Conservation (phyloP, 1,140 invertebrate species). For the Caenorhabditis latens region DNA sequence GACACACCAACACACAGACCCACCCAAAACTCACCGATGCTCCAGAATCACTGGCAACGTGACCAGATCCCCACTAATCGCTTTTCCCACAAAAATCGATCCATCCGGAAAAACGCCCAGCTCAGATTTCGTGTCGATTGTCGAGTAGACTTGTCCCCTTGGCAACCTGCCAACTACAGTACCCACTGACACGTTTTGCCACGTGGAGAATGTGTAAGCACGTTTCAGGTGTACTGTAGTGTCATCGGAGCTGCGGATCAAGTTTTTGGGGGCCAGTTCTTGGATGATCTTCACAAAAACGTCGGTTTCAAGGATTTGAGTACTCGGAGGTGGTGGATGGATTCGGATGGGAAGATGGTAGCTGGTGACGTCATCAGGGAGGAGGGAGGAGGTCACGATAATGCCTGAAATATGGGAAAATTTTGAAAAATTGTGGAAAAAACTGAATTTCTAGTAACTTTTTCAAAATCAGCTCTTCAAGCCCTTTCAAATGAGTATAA, state of each 20-base stretch:
- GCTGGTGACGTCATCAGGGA: constrained; percentile 21
- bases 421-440: not conserved
- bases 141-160: constrained; percentile 7
- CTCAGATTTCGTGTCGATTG: not conserved
- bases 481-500: no score
- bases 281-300: constrained; percentile 6
- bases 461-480: not conserved
- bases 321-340: constrained; percentile 11
- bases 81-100: constrained; percentile 38
- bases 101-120: constrained; percentile 36
- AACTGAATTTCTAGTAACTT: no score
- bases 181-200: constrained; percentile 46
- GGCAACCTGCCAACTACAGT: constrained; percentile 36
- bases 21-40: not conserved
- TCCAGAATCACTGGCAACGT: not conserved
- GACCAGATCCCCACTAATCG: not conserved
- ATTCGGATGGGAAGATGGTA: constrained; percentile 31
- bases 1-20: no score
- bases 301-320: not conserved
- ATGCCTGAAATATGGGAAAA: not conserved
- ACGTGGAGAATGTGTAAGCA: constrained; percentile 18
- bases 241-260: not conserved
- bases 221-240: not conserved
- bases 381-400: not conserved
- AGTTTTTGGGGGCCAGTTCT: not conserved